Base-by-base conservation (phyloP, 2,888 invertebrate genomes). In the Drosophila anomalipes region DNA sequence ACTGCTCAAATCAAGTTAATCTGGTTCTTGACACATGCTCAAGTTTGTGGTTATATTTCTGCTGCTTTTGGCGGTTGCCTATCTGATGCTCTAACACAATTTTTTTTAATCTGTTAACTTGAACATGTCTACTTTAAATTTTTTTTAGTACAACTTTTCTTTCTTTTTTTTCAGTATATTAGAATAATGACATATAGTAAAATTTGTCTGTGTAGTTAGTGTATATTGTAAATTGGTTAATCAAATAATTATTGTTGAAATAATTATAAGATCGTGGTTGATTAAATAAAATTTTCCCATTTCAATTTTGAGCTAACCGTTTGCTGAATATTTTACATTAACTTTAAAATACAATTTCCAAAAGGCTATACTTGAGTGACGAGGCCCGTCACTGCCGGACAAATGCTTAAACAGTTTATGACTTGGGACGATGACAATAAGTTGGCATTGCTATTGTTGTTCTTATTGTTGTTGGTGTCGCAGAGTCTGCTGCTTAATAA, bases 401-500 rank as follows among this genome's bases (percentile, higher is more conserved):
- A 41, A 19, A 52, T 58, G 33, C 47, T 70, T 37, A 32, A 12
- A 26, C 14, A n/a, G 65, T 52, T 32, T 67, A 30, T 54, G 41
- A 33, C 26, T 41, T 53, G 37, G n/a, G 47, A 32, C 53, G 35
- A 51, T 56, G 59, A 51, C 65, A 59, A 32, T 32, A 33, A n/a
- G 33, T 53, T 39, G 47, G 32, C 41, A 64, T 57, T 66, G 37
- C 51, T 49, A 9, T 56, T 28, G 16, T 30, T 16, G 19, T 41
- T 66, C 33, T 51, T 41, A 9, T 56, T 28, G 12, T 30, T 16
- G 14, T 41, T 37, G 32, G 37, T 49, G 49, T 44, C 44, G 44
- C 52, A 70, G 63, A 69, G 57, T 73, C 41, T 47, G 53, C 67
- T 59, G 49, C 44, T 22, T 41, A 56, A 47, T 54, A 58, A 67